These are phyloP conservation scores for Blastobasis lacticolella DNA, from an alignment of 2,888 invertebrate species.

Conservation along the genomic window DNA sequence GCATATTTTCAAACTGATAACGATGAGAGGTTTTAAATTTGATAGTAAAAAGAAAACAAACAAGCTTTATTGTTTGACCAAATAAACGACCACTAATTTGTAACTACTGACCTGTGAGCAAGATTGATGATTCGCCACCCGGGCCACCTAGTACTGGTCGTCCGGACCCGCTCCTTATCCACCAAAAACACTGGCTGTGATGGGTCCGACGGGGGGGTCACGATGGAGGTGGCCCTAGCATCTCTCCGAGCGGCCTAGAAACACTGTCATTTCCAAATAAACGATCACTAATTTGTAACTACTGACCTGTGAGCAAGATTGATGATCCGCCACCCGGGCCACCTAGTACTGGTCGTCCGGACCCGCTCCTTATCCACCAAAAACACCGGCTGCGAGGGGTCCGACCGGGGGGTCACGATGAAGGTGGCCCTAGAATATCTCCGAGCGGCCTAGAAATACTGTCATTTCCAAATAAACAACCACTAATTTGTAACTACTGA, in stretches of 20 bases:
- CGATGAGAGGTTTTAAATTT: no score
- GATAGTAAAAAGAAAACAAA: no score
- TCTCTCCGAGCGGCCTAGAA: no score
- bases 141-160: constrained; percentile 91
- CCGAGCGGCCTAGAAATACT: no score
- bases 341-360: constrained; percentile 86
- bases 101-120: constrained; percentile 70
- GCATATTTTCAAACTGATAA: no score
- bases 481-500: background rate
- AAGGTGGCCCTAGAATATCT: constrained; percentile 89
- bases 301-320: constrained; percentile 80
- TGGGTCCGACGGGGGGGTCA: constrained; percentile 90
- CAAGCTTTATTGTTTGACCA: no score
- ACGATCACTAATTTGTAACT: no score
- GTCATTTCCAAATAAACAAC: background rate
- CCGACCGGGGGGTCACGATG: constrained; percentile 89
- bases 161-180: constrained; percentile 81
- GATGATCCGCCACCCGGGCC: constrained; percentile 93
- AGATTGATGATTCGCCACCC: constrained; percentile 93
- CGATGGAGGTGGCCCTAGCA: constrained; percentile 89
- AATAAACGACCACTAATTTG: no score
- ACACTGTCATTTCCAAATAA: no score
- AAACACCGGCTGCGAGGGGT: constrained; percentile 90
- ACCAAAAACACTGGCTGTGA: constrained; percentile 89
- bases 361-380: constrained; percentile 83